Evolutionary conservation across 2,888 invertebrate genomes (phyloP).

Genomic region (Cephus spinipes): DNA sequence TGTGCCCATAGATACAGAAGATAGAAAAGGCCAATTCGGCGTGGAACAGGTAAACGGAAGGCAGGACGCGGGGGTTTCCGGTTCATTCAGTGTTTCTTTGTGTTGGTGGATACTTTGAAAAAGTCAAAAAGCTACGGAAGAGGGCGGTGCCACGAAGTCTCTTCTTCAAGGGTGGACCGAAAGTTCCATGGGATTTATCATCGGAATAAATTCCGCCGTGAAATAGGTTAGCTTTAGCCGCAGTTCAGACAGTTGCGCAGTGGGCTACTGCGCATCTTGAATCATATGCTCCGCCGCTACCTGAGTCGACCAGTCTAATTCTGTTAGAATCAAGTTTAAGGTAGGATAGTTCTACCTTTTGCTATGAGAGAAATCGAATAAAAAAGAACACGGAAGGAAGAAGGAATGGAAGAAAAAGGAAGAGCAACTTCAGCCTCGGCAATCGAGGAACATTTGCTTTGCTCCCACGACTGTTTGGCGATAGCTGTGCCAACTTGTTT

Average conservation of each 20-base stretch:
- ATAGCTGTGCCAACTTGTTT: conserved; percentile 67
- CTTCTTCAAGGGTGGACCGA: conserved; percentile 36
- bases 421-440: conserved; percentile 8
- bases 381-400: not conserved
- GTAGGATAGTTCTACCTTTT: conserved; percentile 24
- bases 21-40: not conserved
- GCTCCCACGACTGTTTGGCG: conserved; percentile 65
- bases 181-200: conserved; percentile 19
- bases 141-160: conserved; percentile 43
- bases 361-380: conserved; percentile 20
- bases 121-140: conserved; percentile 57
- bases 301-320: conserved; percentile 45
- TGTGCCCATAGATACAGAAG: not conserved
- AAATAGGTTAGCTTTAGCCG: not conserved
- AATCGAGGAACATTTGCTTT: conserved; percentile 59
- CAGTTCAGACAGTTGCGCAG: not conserved
- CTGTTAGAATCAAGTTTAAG: conserved; percentile 62
- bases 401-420: conserved; percentile 13
- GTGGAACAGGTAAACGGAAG: not conserved
- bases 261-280: not conserved
- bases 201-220: not conserved
- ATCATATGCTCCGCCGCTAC: not conserved
- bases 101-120: conserved; percentile 35
- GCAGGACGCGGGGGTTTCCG: conserved; percentile 43
- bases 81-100: conserved; percentile 47